Evolutionary conservation across 2,888 invertebrate genomes (phyloP).

Genomic region (Drosophila atripex): DNA sequence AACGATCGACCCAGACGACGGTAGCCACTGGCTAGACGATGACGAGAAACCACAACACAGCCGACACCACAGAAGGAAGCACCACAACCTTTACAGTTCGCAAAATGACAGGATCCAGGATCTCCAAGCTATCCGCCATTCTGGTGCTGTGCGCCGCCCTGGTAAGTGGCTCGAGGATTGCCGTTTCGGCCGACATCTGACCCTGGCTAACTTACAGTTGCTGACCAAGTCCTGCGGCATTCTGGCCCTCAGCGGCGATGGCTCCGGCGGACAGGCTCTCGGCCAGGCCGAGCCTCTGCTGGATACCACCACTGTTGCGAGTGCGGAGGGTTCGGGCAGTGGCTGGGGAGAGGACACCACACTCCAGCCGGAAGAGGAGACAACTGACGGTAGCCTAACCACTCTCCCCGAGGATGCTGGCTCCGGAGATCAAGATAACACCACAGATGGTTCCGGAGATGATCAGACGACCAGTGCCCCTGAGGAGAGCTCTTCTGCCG

Average conservation of each 20-base stretch:
- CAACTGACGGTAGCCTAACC: background rate
- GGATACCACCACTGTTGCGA: slow-evolving; percentile 44
- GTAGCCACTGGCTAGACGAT: slow-evolving; percentile 70
- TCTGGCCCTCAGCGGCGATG: slow-evolving; percentile 55
- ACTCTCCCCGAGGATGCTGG: slow-evolving; percentile 5
- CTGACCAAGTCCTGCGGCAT: slow-evolving; percentile 64
- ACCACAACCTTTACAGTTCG: slow-evolving; percentile 34
- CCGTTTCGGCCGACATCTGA: slow-evolving; percentile 33
- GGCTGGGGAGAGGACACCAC: slow-evolving; percentile 48
- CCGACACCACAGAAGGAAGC: slow-evolving; percentile 18
- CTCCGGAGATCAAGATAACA: slow-evolving; percentile 6
- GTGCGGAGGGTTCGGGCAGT: slow-evolving; percentile 53
- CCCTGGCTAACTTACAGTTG: slow-evolving; percentile 54
- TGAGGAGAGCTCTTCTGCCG: background rate
- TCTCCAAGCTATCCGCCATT: slow-evolving; percentile 50
- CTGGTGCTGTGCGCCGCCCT: slow-evolving; percentile 57
- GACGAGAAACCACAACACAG: slow-evolving; percentile 45
- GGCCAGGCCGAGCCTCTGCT: slow-evolving; percentile 43
- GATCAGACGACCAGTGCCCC: slow-evolving; percentile 6
- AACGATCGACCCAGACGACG: slow-evolving; percentile 73
- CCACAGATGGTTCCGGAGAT: slow-evolving; percentile 9
- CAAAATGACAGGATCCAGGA: slow-evolving; percentile 43
- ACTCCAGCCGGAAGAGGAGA: slow-evolving; percentile 4
- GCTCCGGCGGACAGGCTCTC: slow-evolving; percentile 19
- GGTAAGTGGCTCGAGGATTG: slow-evolving; percentile 50